Evolutionary conservation across 2,888 invertebrate species (phyloP).

Genomic region (Sphaeridia pumilis): DNA sequence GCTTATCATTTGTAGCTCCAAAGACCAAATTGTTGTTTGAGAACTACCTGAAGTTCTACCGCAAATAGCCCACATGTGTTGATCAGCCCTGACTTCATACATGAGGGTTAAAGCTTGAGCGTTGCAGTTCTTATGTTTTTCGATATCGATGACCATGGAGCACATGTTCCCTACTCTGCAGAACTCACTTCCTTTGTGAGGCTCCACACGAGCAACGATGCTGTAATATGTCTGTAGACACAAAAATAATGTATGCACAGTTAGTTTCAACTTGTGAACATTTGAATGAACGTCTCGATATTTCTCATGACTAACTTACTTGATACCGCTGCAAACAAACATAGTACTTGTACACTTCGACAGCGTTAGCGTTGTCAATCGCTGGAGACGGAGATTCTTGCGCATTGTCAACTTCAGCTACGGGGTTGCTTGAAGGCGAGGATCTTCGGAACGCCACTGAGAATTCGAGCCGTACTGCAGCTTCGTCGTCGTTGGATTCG

Average conservation of each 20-base stretch:
- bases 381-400: not conserved
- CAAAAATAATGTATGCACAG: not conserved
- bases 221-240: conserved; percentile 62
- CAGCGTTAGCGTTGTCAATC: not conserved
- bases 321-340: conserved; percentile 33
- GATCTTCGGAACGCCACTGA: conserved; percentile 22
- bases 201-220: conserved; percentile 64
- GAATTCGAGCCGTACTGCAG: conserved; percentile 37
- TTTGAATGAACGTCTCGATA: too few relatives aligned
- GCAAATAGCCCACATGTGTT: conserved; percentile 84
- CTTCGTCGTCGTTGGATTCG: conserved; percentile 36
- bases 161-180: conserved; percentile 82
- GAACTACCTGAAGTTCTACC: conserved; percentile 74
- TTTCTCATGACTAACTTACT: conserved; percentile 9
- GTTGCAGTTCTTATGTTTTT: conserved; percentile 38
- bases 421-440: not conserved
- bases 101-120: conserved; percentile 53
- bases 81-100: conserved; percentile 88
- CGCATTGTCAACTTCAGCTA: not conserved
- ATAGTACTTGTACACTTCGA: conserved; percentile 33
- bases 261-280: not conserved
- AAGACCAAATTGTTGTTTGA: not conserved
- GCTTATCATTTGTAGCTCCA: not conserved
- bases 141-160: conserved; percentile 34
- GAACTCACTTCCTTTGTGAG: conserved; percentile 66